Evolutionary conservation across 1,140 invertebrate genomes (phyloP), one percentile per base, ranked within the genome.

Genomic region (Dendroctonus ponderosae): DNA sequence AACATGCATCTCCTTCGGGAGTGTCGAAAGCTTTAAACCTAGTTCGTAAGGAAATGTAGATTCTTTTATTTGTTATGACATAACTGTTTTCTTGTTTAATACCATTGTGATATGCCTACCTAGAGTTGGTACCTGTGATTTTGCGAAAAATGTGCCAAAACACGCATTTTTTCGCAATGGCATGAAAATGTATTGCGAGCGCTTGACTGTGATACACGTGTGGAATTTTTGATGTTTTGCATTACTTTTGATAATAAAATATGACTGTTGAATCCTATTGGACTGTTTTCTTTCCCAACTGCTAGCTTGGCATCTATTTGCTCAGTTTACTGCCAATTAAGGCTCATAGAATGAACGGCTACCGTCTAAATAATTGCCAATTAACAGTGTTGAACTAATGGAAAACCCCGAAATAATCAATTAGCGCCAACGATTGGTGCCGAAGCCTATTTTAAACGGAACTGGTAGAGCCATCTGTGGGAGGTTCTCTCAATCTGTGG

Each of bases 101-200:
- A 60, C 37, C 9, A 56, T 66, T 69, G 66, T 70, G 69, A 70
- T 70, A 70, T 68, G 26, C 52, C 37, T 56, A 38, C 56, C 12
- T 62, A 7, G 37, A 49, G 67, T 62, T 62, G 39, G 70, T 71
- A 71, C 70, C 70, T 71, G 70, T 71, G 70, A 71, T 71, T 66
- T 56, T 50, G 54, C 9, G 54, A 64, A 7, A 39, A 53, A 43
- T 48, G 15, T 14, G 15, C n/a, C 12, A 40, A 12, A 7, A 5
- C n/a, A 50, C 44, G 44, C 40, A 26, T 50, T 56, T 56, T 53
- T 62, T 57, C 59, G 61, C 61, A 60, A 69, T 54, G 41, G 51
- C 26, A 52, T 43, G 8, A 15, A 14, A 52, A 62, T 64, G 69
- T 70, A 70, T 70, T 68, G 57, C 67, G 59, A 64, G 62, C 57